phyloP scores from a whole-genome alignment of 2,888 invertebrate genomes.

The Tinea pellionella region DNA sequence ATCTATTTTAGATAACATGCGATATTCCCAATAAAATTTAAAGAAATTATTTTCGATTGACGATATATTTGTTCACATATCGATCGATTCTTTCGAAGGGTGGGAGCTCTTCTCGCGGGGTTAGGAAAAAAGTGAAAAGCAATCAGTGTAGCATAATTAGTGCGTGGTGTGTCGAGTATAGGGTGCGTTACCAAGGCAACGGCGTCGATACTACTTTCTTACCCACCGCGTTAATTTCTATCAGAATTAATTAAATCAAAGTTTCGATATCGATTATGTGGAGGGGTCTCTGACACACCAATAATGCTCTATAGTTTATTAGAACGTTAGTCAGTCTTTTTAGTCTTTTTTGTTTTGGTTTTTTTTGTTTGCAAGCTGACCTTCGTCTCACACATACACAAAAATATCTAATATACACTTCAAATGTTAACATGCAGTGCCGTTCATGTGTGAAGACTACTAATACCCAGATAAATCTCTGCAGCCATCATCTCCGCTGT shows the following conservation, averaged over 20 bases:
- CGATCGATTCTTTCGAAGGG: constrained; percentile 24
- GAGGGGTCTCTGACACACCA: not conserved
- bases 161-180: constrained; percentile 58
- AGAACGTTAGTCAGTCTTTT: not conserved
- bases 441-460: no score
- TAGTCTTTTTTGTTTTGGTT: not conserved
- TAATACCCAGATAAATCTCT: no score
- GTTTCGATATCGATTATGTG: constrained; percentile 23
- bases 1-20: no score
- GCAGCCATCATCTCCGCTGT: no score
- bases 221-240: constrained; percentile 63
- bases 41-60: no score
- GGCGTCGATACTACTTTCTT: constrained; percentile 60
- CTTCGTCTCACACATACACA: no score
- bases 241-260: constrained; percentile 64
- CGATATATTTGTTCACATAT: not conserved
- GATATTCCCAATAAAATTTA: no score
- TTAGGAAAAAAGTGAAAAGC: constrained; percentile 64
- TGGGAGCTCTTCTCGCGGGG: constrained; percentile 65
- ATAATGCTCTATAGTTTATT: not conserved
- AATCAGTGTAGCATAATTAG: constrained; percentile 70
- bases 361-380: not conserved
- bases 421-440: no score
- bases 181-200: constrained; percentile 62
- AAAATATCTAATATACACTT: no score